Evolutionary conservation across 64 coral and sea anemone genomes (phyloP), one percentile per base, ranked within the genome.

Genomic region (Montipora sp.): DNA sequence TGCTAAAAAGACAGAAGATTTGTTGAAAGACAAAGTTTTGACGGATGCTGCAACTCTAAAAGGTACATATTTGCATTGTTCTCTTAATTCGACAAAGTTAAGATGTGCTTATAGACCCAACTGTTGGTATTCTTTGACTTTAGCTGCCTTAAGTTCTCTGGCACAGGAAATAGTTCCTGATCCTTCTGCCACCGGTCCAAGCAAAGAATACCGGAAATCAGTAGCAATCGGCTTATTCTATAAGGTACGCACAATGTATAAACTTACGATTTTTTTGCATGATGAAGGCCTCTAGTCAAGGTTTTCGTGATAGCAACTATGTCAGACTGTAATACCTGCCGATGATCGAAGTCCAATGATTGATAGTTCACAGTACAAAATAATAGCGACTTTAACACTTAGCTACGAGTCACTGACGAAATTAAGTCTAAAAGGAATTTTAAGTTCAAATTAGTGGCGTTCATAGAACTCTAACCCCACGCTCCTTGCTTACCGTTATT

Each of bases 221-320:
- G 81, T 98, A 66, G 96, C 90, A 16, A 48, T 98, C 69, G 60
- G 87, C 73, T 73, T 98, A 50, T 95, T 98, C 79, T 98, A 98
- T 53, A 98, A 98, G 83, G 96, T 95, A 79, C 11, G 15, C 18
- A 53, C 4, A 3, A 49, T 20, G 9, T 43, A 12, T 80, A 4
- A 71, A 68, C n/a, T 78, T 36, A 44, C 36, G 57, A 5, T 68
- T 68, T 68, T 68, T 71, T 4, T 71, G 68, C 68, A 5, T 7
- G 53, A 11, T 8, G 53, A 6, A 57, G 53, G 11, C 53, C 11
- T 57, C 53, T 57, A 57, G 6, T 57, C 53, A 57, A 57, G 53
- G 53, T 6, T 57, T 57, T 57, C 7, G 11, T 57, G 53, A 57
- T 57, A 11, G 53, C 11, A 57, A 8, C 11, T 11, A 7, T 57